Conservation (phyloP, 2,888 invertebrate genomes). For the Eupsilia transversa region DNA sequence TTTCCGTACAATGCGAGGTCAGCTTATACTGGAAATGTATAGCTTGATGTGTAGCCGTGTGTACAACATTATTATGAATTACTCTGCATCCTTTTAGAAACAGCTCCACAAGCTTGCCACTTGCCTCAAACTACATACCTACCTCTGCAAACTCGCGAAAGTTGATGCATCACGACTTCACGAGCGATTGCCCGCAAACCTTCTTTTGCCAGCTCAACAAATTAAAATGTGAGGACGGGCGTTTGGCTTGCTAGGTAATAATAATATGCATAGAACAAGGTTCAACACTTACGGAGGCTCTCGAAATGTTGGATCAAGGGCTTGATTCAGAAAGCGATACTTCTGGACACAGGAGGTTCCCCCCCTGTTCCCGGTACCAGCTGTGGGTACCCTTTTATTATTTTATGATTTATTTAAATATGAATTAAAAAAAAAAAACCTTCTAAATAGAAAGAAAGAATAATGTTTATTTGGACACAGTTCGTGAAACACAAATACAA, state of each 20-base stretch:
- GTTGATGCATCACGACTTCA: not conserved
- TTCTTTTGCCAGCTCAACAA: not conserved
- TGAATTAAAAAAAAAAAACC: too few relatives aligned
- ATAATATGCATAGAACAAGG: not conserved
- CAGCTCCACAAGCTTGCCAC: not conserved
- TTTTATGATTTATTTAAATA: too few relatives aligned
- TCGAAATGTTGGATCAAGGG: not conserved
- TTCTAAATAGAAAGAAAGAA: too few relatives aligned
- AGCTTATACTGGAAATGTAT: too few relatives aligned
- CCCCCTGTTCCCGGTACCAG: not conserved
- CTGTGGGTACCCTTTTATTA: too few relatives aligned
- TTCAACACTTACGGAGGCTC: not conserved
- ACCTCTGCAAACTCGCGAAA: not conserved
- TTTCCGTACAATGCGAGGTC: too few relatives aligned
- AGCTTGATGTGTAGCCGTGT: too few relatives aligned
- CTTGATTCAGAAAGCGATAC: not conserved
- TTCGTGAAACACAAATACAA: too few relatives aligned
- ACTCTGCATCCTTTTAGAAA: not conserved
- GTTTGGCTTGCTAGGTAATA: not conserved
- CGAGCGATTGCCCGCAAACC: not conserved
- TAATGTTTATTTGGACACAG: too few relatives aligned
- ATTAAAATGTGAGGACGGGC: not conserved
- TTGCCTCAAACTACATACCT: not conserved
- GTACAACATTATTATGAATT: not conserved
- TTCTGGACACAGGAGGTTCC: not conserved